Base-by-base conservation (phyloP, 2,888 invertebrate species). In the Stenurella melanura region DNA sequence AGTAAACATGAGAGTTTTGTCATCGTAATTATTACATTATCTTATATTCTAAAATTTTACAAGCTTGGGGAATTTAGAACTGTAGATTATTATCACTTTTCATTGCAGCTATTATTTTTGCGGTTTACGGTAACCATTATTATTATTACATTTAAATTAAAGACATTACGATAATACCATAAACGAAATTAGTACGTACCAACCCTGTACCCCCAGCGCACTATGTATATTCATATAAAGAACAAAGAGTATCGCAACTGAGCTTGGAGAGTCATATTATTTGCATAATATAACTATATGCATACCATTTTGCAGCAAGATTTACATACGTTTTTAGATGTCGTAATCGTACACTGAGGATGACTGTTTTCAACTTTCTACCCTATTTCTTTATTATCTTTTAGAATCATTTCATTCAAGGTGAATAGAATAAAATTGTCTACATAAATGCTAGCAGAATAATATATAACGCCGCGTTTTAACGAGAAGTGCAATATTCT, bases 271-370 rank as follows among this genome's bases (percentile, higher is more conserved):
- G 70, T 38, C 10, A 70, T 70, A 70, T 54, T 54, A 67, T 70
- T 70, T 70, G 58, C 70, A 70, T 70, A 70, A 58, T 58, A 70
- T 38, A 70, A 78, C 81, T 78, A 78, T 79, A 79, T 81, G 76
- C 78, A 81, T 81, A 79, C 78, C 77, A 76, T 79, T 78, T 79
- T 78, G 73, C 66, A 67, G 71, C 67, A 67, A 78, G 78, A 81
- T 81, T 80, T 81, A 80, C 80, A 80, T 81, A 81, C 79, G 80
- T 80, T 81, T 78, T 77, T 71, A 77, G 73, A 76, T 75, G 80
- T 77, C 79, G 72, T 77, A 77, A 78, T 78, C 76, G 73, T 74
- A 57, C 38, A 69, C 73, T 71, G 61, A 68, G 68, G 74, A 60
- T 74, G 58, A 68, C 66, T 74, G 38, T 74, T 64, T 73, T 67